Evolutionary conservation across 2,113 vertebrate genomes (phyloP).

Genomic region (Forbesichthys papilliferus): DNA sequence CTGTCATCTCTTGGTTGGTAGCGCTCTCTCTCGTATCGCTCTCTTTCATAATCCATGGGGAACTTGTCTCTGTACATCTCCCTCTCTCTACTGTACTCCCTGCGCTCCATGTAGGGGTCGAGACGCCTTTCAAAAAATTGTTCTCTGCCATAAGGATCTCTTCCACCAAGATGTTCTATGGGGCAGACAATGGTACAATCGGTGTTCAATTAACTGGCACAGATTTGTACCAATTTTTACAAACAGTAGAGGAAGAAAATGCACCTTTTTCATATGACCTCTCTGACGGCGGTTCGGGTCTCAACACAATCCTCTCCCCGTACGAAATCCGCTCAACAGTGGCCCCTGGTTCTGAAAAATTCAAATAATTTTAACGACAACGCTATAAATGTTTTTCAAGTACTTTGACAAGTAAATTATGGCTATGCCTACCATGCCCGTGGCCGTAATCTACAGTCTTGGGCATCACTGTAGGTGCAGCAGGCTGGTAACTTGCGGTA

Average conservation of each 20-base stretch:
- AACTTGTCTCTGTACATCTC: slow-evolving; percentile 79
- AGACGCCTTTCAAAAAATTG: slow-evolving; percentile 86
- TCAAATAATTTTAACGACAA: slow-evolving; percentile 28
- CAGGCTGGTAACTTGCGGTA: slow-evolving; percentile 50
- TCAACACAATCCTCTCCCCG: slow-evolving; percentile 92
- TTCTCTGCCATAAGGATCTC: slow-evolving; percentile 89
- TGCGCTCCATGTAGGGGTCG: slow-evolving; percentile 84
- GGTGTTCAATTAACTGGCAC: neutral
- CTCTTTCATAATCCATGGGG: slow-evolving; percentile 86
- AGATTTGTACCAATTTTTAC: neutral
- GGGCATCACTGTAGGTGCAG: slow-evolving; percentile 81
- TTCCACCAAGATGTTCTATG: slow-evolving; percentile 79
- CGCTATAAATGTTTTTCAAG: neutral
- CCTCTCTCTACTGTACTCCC: slow-evolving; percentile 89
- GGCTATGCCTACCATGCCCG: slow-evolving; percentile 80
- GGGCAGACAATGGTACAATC: slow-evolving; percentile 28
- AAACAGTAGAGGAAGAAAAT: neutral
- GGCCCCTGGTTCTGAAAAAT: slow-evolving; percentile 69
- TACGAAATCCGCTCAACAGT: slow-evolving; percentile 95
- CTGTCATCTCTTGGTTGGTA: slow-evolving; percentile 86
- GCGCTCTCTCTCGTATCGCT: slow-evolving; percentile 89
- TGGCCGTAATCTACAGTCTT: slow-evolving; percentile 95
- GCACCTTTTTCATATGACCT: slow-evolving; percentile 90
- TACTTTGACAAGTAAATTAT: slow-evolving; percentile 12
- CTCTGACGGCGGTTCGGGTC: slow-evolving; percentile 87